Evolutionary conservation across 2,797 vertebrate genomes (phyloP).

Genomic region (Muscicapa comitata): DNA sequence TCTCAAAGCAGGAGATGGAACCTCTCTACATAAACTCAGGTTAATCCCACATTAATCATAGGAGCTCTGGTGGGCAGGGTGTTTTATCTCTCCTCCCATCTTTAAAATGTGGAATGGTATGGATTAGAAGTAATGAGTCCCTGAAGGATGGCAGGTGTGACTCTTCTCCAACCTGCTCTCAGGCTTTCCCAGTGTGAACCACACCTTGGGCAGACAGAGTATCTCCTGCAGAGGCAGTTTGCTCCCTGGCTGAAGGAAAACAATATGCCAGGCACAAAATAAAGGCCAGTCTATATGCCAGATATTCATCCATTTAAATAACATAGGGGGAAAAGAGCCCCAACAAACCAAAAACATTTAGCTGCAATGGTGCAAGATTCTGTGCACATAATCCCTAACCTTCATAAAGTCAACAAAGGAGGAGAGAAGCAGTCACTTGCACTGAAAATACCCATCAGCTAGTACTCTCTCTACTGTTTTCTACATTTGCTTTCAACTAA

Average conservation of each 20-base stretch:
- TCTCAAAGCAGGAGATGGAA: constrained; percentile 29
- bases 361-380: background rate
- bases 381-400: background rate
- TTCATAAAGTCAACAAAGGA: background rate
- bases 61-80: background rate
- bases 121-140: constrained; percentile 6
- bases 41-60: constrained; percentile 28
- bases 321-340: rapidly evolving
- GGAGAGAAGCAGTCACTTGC: background rate
- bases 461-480: background rate
- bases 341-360: background rate
- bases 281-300: background rate
- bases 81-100: background rate
- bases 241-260: background rate
- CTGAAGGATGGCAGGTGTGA: background rate
- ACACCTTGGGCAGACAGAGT: background rate
- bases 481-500: background rate
- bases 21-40: background rate
- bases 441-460: background rate
- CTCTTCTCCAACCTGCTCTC: background rate
- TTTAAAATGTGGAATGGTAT: background rate
- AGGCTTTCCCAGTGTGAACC: background rate
- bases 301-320: background rate
- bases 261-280: background rate
- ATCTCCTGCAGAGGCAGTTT: background rate